phyloP scores from a whole-genome alignment of 2,888 invertebrate genomes.

The Heliconius sara region DNA sequence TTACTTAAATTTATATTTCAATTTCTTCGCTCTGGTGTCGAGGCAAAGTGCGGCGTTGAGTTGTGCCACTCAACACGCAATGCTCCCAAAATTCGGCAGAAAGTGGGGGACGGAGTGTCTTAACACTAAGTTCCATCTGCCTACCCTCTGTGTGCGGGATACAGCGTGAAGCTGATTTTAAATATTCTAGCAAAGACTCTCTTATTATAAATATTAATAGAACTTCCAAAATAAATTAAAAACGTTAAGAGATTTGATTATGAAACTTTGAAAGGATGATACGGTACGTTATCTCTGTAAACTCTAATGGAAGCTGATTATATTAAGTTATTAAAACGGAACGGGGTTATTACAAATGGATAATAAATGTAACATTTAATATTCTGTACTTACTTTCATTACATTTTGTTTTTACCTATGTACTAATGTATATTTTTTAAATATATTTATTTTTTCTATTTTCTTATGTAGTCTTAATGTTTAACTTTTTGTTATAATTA shows the following conservation, averaged over 20 bases:
- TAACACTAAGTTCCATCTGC: too few relatives aligned
- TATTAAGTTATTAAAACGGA: slow-evolving; percentile 19
- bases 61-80: too few relatives aligned
- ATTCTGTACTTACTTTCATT: background rate
- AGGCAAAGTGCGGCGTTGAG: too few relatives aligned
- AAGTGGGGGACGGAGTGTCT: too few relatives aligned
- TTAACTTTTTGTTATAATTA: too few relatives aligned
- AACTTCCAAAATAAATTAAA: slow-evolving; percentile 8
- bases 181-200: too few relatives aligned
- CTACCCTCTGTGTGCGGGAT: too few relatives aligned
- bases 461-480: too few relatives aligned
- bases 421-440: background rate
- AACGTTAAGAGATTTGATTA: slow-evolving; percentile 8
- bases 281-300: slow-evolving; percentile 16
- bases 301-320: slow-evolving; percentile 22
- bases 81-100: too few relatives aligned
- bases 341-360: slow-evolving; percentile 14
- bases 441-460: background rate
- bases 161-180: too few relatives aligned
- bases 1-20: too few relatives aligned
- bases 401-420: background rate
- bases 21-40: too few relatives aligned
- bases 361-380: slow-evolving; percentile 10
- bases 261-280: slow-evolving; percentile 20
- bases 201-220: background rate